Base-by-base conservation (phyloP, 2,888 invertebrate species). In the Drosophila infuscata region DNA sequence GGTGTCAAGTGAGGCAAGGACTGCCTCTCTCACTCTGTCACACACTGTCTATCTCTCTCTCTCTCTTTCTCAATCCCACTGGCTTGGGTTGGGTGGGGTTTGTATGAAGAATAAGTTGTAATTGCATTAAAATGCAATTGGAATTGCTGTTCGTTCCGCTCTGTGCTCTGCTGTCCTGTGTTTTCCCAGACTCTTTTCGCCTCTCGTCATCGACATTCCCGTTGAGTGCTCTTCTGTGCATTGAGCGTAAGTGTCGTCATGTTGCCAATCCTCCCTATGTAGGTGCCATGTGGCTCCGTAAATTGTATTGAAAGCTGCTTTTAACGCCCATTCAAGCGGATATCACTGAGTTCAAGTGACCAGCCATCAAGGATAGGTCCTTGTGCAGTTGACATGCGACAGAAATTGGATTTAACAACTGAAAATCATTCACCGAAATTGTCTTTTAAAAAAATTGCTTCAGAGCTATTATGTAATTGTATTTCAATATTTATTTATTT, bases 101-200 rank as follows among this genome's bases (percentile, higher is more conserved):
- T n/a, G 29, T 25, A 15, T 2, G 29, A 64, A 52, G n/a, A 38
- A 72, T 73, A 78, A 70, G 32, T 84, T 89, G 89, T 91, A 93
- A 93, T 93, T 93, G 93, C 92, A 93, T 93, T 93, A 93, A 92
- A 93, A 92, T 93, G 91, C 92, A 93, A 93, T 93, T 91, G 56
- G 70, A 86, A 74, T 85, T 52, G 74, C 81, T 53, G 54, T 29
- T 79, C 71, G 65, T 30, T 56, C 67, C 65, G 54, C 29, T 35
- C 48, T 4, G 36, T 46, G 58, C 41, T 29, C 15, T 33, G 33
- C 15, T 53, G 15, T 20, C 38, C 41, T 1, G 20, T 49, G 53
- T 30, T 74, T 62, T 70, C 66, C 76, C 60, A 69, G 63, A 78
- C 70, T 58, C 52, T 25, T 2, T 9, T 5, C 33, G 33, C 15